Base-by-base conservation (phyloP, 2,113 vertebrate genomes). In the Hippocampus comes region DNA sequence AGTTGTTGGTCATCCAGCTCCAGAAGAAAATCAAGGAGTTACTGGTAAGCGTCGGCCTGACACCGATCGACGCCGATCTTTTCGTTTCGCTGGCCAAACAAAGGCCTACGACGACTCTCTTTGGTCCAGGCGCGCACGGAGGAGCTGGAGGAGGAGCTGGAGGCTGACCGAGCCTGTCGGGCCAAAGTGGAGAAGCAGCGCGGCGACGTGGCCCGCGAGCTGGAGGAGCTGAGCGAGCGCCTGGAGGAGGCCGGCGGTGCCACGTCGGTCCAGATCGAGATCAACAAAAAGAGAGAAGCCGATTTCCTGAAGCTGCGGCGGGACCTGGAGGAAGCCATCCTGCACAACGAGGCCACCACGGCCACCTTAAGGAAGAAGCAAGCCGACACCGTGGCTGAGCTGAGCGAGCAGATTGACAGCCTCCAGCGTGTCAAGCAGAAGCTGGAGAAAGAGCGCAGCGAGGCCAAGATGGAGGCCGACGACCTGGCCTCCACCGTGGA, bases 1-100 rank as follows among this genome's bases (percentile, higher is more conserved):
- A 96, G 82, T 90, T 93, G 27, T 69, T 94, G 25, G 92, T 89
- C 61, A 88, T 82, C 27, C 96, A 98, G 81, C 90, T 97, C 75
- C 95, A 97, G 86, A 98, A 98, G 88, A 97, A 95, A 87, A 95
- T 97, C 86, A 98, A 98, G 80, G 96, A 98, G 74, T 80, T 97
- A 8, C 95, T 96, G 94, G 96, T 96, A 56, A 30, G 42, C 9
- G 38, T 38, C 23, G 49, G 17, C 27, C 12, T 55, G 1, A n/a
- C 17, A 21, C 11, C 1, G 5, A 27, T 15, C n/a, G 1, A 21
- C 38, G 20, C 25, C 53, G 2, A 53, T 21, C 46, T 11, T 4
- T 48, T 20, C 9, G 18, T 5, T 8, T 3, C 4, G 6, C 14
- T 34, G 20, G 11, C 9, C 20, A 21, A 25, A 21, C 55, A 18